These are phyloP conservation scores for Heliconius nattereri DNA, from an alignment of 1,140 invertebrate genomes.

Conservation along the genomic window DNA sequence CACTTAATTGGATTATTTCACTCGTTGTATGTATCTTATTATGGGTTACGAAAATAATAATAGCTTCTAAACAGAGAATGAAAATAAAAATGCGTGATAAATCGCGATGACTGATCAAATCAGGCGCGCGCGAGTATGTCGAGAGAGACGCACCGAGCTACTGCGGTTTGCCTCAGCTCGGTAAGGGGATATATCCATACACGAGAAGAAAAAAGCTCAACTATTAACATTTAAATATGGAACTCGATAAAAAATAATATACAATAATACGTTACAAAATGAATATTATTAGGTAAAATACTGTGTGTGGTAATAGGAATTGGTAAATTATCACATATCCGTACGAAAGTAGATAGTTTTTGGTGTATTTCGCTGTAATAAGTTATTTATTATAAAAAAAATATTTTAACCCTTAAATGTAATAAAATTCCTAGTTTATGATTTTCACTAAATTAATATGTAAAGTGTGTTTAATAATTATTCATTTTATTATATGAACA, in stretches of 20 bases:
- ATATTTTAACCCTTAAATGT: too few relatives aligned
- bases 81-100: slow-evolving; percentile 9
- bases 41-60: not conserved
- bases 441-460: not conserved
- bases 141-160: slow-evolving; percentile 23
- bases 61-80: not conserved
- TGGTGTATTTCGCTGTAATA: not conserved
- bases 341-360: not conserved
- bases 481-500: too few relatives aligned
- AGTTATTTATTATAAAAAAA: too few relatives aligned
- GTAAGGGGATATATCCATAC: not conserved
- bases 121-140: slow-evolving; percentile 13
- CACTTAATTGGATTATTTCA: not conserved
- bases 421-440: not conserved
- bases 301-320: too few relatives aligned
- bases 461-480: not conserved
- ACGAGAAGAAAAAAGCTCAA: not conserved
- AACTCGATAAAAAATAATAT: not conserved
- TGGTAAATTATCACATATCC: not conserved
- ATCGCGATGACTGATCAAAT: slow-evolving; percentile 8
- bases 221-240: not conserved
- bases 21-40: not conserved
- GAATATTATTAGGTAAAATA: not conserved
- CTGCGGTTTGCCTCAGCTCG: not conserved
- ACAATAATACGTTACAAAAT: not conserved